Percentiles rank a stretch among this genome's conserved stretches.
Conservation (phyloP, 2,888 invertebrate genomes). For the Panorpa germanica region DNA sequence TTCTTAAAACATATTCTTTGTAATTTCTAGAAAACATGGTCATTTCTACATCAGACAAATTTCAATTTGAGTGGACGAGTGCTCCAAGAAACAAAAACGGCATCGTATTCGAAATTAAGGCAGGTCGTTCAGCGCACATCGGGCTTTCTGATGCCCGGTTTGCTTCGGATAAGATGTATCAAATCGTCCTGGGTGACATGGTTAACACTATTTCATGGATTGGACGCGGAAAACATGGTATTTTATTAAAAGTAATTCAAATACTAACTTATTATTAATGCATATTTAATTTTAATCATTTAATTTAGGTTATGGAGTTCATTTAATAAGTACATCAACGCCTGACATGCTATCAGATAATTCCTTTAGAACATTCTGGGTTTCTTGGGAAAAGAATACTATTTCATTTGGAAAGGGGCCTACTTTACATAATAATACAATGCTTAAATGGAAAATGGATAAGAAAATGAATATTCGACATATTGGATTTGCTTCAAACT, state of each 20-base stretch:
- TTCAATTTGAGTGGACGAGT: constrained; percentile 43
- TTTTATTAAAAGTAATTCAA: too few relatives aligned
- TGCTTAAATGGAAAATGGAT: constrained; percentile 40
- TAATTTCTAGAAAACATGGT: constrained; percentile 36
- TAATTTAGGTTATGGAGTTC: constrained; percentile 38
- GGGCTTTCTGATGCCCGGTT: constrained; percentile 34
- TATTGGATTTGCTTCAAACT: constrained; percentile 41
- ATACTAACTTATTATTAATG: too few relatives aligned
- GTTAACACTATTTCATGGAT: constrained; percentile 37
- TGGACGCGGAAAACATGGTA: constrained; percentile 44
- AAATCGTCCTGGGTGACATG: constrained; percentile 37
- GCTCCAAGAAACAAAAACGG: constrained; percentile 42
- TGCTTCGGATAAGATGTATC: constrained; percentile 38
- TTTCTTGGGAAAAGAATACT: constrained; percentile 42
- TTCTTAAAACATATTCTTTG: constrained; percentile 1
- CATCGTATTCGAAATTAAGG: constrained; percentile 36
- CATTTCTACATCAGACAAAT: constrained; percentile 38
- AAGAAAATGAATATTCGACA: constrained; percentile 36
- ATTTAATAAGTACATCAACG: constrained; percentile 35
- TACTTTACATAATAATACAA: constrained; percentile 30
- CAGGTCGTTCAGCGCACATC: constrained; percentile 35
- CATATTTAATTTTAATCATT: too few relatives aligned
- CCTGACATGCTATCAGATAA: constrained; percentile 33
- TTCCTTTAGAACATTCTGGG: constrained; percentile 43
- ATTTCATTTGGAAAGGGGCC: constrained; percentile 37